phyloP scores from a whole-genome alignment of 2,888 invertebrate genomes.

The Lumbricus terrestris region DNA sequence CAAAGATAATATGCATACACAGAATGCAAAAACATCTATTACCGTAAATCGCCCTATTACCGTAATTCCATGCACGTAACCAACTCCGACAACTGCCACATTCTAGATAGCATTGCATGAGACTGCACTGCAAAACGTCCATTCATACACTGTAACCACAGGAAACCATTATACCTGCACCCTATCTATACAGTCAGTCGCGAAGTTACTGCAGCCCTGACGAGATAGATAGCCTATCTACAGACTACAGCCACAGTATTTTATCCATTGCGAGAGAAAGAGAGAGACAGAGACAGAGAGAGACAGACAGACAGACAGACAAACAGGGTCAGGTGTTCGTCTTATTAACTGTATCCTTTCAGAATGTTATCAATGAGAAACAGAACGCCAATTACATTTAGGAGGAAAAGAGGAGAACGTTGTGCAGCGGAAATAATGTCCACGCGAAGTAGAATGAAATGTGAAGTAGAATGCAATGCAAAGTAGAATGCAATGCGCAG shows the following conservation, averaged over 20 bases:
- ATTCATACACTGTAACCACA: neutral
- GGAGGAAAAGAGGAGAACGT: neutral
- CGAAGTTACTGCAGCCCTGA: too few relatives aligned
- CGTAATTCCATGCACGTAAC: neutral
- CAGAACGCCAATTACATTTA: neutral
- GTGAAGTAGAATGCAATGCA: neutral
- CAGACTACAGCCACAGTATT: neutral
- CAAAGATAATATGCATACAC: too few relatives aligned
- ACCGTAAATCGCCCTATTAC: neutral
- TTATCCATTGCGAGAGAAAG: neutral
- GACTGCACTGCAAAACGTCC: neutral
- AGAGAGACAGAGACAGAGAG: too few relatives aligned
- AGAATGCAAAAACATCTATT: neutral
- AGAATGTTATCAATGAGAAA: neutral
- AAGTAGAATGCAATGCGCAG: neutral
- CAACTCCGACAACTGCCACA: neutral
- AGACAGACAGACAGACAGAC: too few relatives aligned
- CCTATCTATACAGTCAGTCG: neutral
- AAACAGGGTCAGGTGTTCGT: neutral
- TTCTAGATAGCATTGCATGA: neutral
- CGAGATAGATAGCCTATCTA: neutral
- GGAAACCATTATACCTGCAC: neutral
- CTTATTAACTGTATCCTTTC: neutral
- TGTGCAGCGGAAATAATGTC: too few relatives aligned
- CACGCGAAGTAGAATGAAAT: neutral